These are phyloP conservation scores for Aurelia aurita DNA, from an alignment of 30 jellyfish, hydroid and myxozoan genomes.

Conservation along the genomic window DNA sequence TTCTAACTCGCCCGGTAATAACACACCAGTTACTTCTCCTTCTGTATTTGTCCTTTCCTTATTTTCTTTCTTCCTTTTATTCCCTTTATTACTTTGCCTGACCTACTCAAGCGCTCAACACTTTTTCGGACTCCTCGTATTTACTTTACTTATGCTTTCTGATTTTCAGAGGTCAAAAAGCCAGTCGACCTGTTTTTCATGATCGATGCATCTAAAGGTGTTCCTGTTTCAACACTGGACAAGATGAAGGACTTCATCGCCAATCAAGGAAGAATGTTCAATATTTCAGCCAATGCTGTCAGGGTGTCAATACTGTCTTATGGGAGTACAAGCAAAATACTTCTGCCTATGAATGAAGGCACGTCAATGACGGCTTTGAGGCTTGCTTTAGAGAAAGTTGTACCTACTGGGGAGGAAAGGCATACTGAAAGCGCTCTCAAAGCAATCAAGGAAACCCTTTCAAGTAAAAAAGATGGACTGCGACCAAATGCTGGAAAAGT, in stretches of 20 bases:
- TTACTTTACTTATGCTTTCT: not conserved
- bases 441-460: not conserved
- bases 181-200: constrained; percentile 51
- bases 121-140: no score
- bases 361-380: not conserved
- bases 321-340: not conserved
- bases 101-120: no score
- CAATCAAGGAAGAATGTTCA: constrained; percentile 21
- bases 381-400: constrained; percentile 10
- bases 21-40: no score
- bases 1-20: no score
- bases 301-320: constrained; percentile 43
- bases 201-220: constrained; percentile 58
- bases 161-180: not conserved
- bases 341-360: constrained; percentile 24
- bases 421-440: constrained; percentile 12
- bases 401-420: constrained; percentile 10
- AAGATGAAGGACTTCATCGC: constrained; percentile 32
- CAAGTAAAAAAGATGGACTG: not conserved
- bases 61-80: no score
- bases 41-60: no score
- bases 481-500: constrained; percentile 52
- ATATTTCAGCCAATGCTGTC: constrained; percentile 16
- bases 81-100: no score
- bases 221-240: not conserved